Percentiles rank a stretch among this genome's conserved stretches.
These are phyloP conservation scores for Babylonia areolata DNA, from an alignment of 1,140 invertebrate genomes.

Conservation along the genomic window DNA sequence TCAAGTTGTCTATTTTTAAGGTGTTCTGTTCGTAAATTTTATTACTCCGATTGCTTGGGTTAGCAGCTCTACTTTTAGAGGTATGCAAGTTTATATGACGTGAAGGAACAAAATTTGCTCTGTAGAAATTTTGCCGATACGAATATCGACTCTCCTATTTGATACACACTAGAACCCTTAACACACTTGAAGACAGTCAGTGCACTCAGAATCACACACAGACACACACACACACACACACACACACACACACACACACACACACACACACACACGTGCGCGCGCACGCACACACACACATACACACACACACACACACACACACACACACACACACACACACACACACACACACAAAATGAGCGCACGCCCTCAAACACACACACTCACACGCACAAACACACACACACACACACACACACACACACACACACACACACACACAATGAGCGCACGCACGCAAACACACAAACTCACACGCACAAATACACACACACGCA, in stretches of 20 bases:
- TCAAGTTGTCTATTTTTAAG: too few species aligned
- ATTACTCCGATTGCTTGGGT: too few species aligned
- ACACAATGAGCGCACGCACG: not conserved
- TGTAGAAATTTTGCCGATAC: too few species aligned
- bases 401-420: not conserved
- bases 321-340: not conserved
- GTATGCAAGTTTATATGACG: too few species aligned
- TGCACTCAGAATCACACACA: too few species aligned
- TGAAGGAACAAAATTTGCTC: too few species aligned
- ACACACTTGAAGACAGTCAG: too few species aligned
- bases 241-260: slow-evolving; percentile 18
- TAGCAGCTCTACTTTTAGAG: too few species aligned
- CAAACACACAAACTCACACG: not conserved
- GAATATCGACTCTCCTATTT: too few species aligned
- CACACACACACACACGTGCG: not conserved
- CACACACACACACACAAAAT: not conserved
- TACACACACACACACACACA: not conserved
- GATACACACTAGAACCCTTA: too few species aligned
- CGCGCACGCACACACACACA: not conserved
- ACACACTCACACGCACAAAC: not conserved
- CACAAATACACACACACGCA: not conserved
- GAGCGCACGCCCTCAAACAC: not conserved
- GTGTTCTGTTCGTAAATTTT: too few species aligned
- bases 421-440: not conserved
- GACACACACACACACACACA: slow-evolving; percentile 19